These are phyloP conservation scores for Pterois miles DNA, from an alignment of 2,797 vertebrate species.

Conservation along the genomic window DNA sequence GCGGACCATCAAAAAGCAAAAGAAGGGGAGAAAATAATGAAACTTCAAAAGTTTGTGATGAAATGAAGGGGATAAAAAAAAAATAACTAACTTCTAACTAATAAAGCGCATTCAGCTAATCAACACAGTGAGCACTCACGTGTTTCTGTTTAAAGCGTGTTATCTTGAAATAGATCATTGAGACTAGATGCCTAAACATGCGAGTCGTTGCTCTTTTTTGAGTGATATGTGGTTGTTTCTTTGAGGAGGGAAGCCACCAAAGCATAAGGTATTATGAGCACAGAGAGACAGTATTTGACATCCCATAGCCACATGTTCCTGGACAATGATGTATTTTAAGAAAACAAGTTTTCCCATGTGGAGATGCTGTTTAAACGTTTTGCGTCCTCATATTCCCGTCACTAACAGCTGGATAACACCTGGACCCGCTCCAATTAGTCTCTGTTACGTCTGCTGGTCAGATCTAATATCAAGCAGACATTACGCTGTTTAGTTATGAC, in stretches of 20 bases:
- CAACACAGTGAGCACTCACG: neutral
- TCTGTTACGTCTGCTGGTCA: slow-evolving; percentile 1
- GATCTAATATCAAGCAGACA: slow-evolving; percentile 24
- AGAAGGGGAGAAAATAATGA: neutral
- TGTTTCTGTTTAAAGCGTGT: neutral
- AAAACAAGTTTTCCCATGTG: neutral
- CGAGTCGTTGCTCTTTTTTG: too few relatives aligned
- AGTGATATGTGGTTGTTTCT: neutral
- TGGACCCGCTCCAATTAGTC: neutral
- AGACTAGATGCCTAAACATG: neutral
- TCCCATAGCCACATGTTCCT: neutral
- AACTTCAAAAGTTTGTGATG: neutral
- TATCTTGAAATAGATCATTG: neutral
- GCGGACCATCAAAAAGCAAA: neutral
- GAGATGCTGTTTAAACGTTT: neutral
- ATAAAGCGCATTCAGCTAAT: neutral
- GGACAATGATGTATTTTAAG: neutral
- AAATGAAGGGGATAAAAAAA: too few relatives aligned
- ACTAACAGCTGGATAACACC: slow-evolving; percentile 11
- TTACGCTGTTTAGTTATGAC: neutral
- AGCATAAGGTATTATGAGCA: neutral
- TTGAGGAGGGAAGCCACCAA: neutral
- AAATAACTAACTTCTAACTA: too few relatives aligned
- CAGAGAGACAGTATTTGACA: neutral
- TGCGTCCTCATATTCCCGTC: neutral